phyloP scores from a whole-genome alignment of 37 sponge, comb jelly and placozoan species.

The Diacarnus erythraeanus region DNA sequence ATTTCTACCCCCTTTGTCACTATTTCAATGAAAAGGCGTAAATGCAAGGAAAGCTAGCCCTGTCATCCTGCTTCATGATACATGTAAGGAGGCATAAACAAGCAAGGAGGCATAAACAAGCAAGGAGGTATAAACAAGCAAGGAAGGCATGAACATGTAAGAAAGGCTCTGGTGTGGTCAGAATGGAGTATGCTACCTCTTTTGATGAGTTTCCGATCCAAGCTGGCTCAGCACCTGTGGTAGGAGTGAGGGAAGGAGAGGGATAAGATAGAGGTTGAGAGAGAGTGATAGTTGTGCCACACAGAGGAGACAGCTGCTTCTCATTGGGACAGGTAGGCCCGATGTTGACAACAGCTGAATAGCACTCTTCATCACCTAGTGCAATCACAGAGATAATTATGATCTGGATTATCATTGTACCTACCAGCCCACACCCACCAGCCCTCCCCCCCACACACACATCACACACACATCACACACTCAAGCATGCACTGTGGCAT shows the following conservation, averaged over 20 bases:
- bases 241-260: conserved; percentile 46
- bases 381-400: neutral
- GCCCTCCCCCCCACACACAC: too few species aligned
- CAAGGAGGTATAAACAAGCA: too few species aligned
- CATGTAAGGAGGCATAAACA: too few species aligned
- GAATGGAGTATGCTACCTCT: neutral
- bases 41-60: too few species aligned
- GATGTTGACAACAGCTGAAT: neutral
- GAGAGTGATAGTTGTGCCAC: conserved; percentile 25
- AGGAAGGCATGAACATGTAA: neutral
- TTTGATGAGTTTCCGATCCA: neutral
- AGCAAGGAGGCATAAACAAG: too few species aligned
- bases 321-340: conserved; percentile 1
- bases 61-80: too few species aligned
- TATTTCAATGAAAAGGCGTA: too few species aligned
- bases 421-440: too few species aligned
- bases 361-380: neutral
- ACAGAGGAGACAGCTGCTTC: conserved; percentile 32
- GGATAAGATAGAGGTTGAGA: conserved; percentile 60
- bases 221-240: conserved; percentile 28
- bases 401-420: too few species aligned
- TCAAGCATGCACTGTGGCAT: too few species aligned
- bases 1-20: too few species aligned
- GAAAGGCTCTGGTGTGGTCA: neutral
- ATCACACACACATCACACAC: too few species aligned